These are phyloP conservation scores for Pseudocheirus occidentalis DNA, from an alignment of 2,797 vertebrate genomes.

Conservation along the genomic window DNA sequence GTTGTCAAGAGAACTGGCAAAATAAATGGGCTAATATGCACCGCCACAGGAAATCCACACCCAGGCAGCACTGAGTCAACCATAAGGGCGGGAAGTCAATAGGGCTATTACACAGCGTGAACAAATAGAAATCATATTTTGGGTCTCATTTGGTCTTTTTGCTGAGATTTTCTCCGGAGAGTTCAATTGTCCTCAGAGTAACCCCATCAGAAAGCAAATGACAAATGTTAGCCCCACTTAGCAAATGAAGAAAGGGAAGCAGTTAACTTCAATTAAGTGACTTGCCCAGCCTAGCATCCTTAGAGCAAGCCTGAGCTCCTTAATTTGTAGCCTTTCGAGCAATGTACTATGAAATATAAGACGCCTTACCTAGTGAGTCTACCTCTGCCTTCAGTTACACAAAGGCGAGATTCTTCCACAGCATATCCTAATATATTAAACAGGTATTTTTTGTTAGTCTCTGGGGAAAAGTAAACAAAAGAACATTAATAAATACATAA, in stretches of 20 bases:
- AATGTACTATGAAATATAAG: not conserved
- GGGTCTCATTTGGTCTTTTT: constrained; percentile 33
- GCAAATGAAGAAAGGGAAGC: constrained; percentile 2
- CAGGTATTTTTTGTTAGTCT: constrained; percentile 46
- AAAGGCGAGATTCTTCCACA: not conserved
- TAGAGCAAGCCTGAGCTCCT: not conserved
- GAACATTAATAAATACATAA: constrained; percentile 53
- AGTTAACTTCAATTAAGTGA: not conserved
- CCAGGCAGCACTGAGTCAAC: constrained; percentile 7
- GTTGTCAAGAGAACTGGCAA: not conserved
- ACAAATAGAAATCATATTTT: constrained; percentile 49
- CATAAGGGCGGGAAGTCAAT: not conserved
- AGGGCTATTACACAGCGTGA: not conserved
- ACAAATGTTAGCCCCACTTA: not conserved
- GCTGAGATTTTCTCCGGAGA: constrained; percentile 33
- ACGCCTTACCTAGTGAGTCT: not conserved
- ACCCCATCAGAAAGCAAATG: constrained; percentile 5
- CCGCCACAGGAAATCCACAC: constrained; percentile 14
- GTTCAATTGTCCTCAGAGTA: constrained; percentile 5
- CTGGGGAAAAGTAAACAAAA: constrained; percentile 52
- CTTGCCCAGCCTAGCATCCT: not conserved
- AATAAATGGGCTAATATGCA: not conserved
- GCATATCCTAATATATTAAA: constrained; percentile 51
- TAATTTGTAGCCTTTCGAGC: constrained; percentile 9
- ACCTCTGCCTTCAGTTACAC: constrained; percentile 2